Base-by-base conservation (phyloP, 2,888 invertebrate species). In the Andrena praecox region DNA sequence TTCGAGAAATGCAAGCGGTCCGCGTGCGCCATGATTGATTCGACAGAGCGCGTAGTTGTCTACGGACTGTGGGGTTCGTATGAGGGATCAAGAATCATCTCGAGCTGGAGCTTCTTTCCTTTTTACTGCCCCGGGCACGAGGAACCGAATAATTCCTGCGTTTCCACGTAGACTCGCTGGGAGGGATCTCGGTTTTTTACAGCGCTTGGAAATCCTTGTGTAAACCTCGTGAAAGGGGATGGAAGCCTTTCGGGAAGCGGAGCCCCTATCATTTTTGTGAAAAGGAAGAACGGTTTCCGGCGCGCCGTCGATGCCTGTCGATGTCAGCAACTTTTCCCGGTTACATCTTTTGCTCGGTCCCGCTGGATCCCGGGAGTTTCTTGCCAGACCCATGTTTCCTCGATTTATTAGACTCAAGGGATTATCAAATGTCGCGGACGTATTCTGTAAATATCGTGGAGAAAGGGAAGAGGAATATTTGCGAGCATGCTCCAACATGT, bases 301-400 rank as follows among this genome's bases (percentile, higher is more conserved):
- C 16, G 35, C 52, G 31, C 71, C 70, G 63, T 71, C 76, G 76
- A 76, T 76, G 76, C 76, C 16, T 62, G 62, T 62, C 62, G 42
- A 63, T 63, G 76, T 76, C 76, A 76, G 76, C 76, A 76, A 71
- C 76, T 76, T 76, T 76, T 76, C 71, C 76, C 75, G 59, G 71
- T 54, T 74, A 62, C 75, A 52, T 29, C 42, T 42, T 42, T 42
- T 42, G 42, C 42, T 16, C 42, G 16, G 42, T 42, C 42, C 42
- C 16, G 42, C 16, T 42, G 42, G 16, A 42, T 42, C 16, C 16
- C 5, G 42, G 16, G 42, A 42, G 42, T 42, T 42, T 42, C 42
- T 42, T 42, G 16, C 42, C 5, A 42, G 16, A 42, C 16, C 42
- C 42, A 42, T 42, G 42, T 66, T 71, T 24, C 27, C 42, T 52